These are phyloP conservation scores for Poliocrania exsul DNA, from an alignment of 2,797 vertebrate species.

Conservation along the genomic window DNA sequence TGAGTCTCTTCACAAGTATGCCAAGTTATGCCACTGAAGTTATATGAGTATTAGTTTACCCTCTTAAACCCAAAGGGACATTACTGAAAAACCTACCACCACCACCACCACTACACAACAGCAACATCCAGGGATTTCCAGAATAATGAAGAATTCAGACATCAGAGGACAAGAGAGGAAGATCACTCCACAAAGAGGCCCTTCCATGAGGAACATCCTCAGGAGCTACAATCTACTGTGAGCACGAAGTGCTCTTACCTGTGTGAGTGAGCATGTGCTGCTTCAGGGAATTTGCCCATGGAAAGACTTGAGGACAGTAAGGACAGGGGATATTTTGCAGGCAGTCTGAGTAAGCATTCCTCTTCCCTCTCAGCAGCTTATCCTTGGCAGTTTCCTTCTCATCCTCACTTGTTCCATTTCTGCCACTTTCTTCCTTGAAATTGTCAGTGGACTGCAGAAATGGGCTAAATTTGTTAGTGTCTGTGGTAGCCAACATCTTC, in stretches of 20 bases:
- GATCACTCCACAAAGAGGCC: background rate
- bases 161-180: background rate
- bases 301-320: slow-evolving; percentile 91
- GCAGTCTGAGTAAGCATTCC: slow-evolving; percentile 90
- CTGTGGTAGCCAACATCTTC: slow-evolving; percentile 94
- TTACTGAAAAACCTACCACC: background rate
- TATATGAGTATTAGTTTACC: background rate
- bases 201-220: background rate
- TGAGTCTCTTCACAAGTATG: background rate
- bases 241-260: slow-evolving; percentile 74
- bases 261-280: slow-evolving; percentile 96
- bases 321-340: slow-evolving; percentile 93
- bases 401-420: slow-evolving; percentile 76
- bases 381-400: slow-evolving; percentile 80
- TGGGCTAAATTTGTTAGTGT: slow-evolving; percentile 93
- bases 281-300: slow-evolving; percentile 95
- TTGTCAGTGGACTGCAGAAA: slow-evolving; percentile 87
- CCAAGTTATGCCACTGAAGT: background rate
- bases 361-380: slow-evolving; percentile 86
- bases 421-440: slow-evolving; percentile 76
- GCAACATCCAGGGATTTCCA: background rate
- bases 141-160: background rate
- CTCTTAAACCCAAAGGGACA: background rate
- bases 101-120: background rate
- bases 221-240: background rate